phyloP scores from a whole-genome alignment of 1,140 invertebrate species.

The Danaus plexippus region DNA sequence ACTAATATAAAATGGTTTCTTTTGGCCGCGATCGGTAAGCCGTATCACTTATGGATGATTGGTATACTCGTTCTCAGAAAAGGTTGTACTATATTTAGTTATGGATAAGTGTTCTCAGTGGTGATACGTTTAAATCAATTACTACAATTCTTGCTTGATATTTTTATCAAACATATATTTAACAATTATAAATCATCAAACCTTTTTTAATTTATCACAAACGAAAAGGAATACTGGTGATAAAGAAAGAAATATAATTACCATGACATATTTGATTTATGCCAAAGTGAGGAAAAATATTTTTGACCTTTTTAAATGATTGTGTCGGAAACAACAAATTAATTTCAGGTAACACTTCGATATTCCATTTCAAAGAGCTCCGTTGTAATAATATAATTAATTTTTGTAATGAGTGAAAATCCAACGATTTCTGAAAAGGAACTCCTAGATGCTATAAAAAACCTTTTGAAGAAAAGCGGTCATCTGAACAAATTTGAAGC shows the following conservation, averaged over 20 bases:
- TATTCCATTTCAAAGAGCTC: constrained; percentile 24
- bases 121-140: no score
- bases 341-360: constrained; percentile 14
- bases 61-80: background rate
- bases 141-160: no score
- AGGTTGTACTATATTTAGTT: no score
- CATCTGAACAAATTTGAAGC: constrained; percentile 56
- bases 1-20: constrained; percentile 23
- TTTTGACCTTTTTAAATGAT: no score
- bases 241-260: no score
- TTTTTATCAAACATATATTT: no score
- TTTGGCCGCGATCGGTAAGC: constrained; percentile 13
- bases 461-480: constrained; percentile 48
- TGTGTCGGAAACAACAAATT: constrained; percentile 1
- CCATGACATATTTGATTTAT: no score
- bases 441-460: constrained; percentile 56
- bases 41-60: constrained; percentile 21
- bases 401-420: constrained; percentile 47
- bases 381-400: constrained; percentile 29
- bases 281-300: no score
- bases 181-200: no score
- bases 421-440: constrained; percentile 51
- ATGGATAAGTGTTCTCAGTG: no score
- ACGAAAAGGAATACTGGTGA: no score
- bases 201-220: no score